Percentiles rank a stretch among this genome's conserved stretches.
These are phyloP conservation scores for Lepidothrix coronata DNA, from an alignment of 2,113 vertebrate species.

Conservation along the genomic window DNA sequence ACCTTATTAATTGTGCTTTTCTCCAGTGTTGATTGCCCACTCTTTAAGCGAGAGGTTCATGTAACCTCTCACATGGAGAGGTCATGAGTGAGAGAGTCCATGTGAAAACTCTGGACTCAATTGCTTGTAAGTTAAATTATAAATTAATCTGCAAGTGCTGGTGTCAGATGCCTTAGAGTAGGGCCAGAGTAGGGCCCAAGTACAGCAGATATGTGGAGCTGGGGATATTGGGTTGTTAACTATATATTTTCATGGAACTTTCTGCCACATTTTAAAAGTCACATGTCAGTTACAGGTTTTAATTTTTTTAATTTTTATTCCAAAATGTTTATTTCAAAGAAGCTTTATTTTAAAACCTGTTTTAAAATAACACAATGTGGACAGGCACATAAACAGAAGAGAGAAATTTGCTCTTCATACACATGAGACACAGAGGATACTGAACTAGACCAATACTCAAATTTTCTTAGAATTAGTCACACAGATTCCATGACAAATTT, in stretches of 20 bases:
- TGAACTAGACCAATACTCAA: background rate
- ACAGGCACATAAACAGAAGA: background rate
- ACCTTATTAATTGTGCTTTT: background rate
- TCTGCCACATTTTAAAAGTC: background rate
- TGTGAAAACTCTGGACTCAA: background rate
- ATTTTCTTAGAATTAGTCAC: slow-evolving; percentile 19
- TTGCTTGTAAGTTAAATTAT: background rate
- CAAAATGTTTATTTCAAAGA: background rate
- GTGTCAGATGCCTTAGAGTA: background rate
- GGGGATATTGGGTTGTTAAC: background rate
- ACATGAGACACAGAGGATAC: background rate
- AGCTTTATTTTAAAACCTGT: slow-evolving; percentile 23
- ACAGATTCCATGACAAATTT: slow-evolving; percentile 18
- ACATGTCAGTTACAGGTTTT: background rate
- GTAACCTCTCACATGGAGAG: too few relatives aligned
- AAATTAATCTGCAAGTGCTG: background rate
- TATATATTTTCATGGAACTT: background rate
- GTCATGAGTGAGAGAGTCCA: background rate
- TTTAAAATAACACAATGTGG: background rate
- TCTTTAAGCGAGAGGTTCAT: background rate
- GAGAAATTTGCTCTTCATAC: background rate
- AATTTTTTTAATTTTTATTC: background rate
- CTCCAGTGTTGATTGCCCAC: background rate
- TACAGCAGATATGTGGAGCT: background rate
- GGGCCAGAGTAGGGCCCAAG: background rate